A percentile compares a stretch with the other conserved stretches of the same genome.
phyloP scores from a whole-genome alignment of 2,797 vertebrate species.

The Odontamblyopus rebecca region DNA sequence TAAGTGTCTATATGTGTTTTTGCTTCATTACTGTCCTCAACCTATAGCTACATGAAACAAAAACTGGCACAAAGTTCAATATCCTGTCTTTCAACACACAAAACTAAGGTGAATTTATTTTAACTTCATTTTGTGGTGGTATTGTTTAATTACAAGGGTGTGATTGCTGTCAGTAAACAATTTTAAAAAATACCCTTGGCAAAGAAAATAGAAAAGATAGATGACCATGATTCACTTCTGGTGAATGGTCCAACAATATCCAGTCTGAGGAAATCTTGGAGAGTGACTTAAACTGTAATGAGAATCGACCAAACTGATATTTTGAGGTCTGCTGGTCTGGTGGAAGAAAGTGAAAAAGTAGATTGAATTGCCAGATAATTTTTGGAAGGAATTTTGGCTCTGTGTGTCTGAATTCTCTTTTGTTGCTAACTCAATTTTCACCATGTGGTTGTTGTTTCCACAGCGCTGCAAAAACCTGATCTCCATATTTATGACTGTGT shows the following conservation, averaged over 20 bases:
- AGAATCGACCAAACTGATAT: background rate
- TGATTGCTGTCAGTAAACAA: background rate
- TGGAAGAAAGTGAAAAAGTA: background rate
- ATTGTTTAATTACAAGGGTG: background rate
- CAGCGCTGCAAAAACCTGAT: constrained; percentile 47
- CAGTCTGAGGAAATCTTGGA: background rate
- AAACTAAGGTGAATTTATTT: too few relatives aligned
- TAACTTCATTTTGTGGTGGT: background rate
- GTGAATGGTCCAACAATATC: background rate
- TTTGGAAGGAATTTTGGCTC: constrained; percentile 14
- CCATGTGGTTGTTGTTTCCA: constrained; percentile 39
- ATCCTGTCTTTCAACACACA: too few relatives aligned
- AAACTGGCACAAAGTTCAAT: too few relatives aligned
- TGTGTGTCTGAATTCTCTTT: constrained; percentile 30
- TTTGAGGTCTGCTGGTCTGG: background rate
- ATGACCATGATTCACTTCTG: background rate
- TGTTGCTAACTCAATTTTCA: constrained; percentile 40
- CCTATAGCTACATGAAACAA: too few relatives aligned
- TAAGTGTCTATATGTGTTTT: too few relatives aligned
- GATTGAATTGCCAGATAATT: background rate
- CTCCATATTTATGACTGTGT: constrained; percentile 71
- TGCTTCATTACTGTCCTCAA: too few relatives aligned
- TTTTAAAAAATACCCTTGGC: background rate
- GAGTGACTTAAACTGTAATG: background rate
- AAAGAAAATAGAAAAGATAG: background rate